Base-by-base conservation (phyloP, 2,888 invertebrate genomes). In the Paralinhomoeus sp. region DNA sequence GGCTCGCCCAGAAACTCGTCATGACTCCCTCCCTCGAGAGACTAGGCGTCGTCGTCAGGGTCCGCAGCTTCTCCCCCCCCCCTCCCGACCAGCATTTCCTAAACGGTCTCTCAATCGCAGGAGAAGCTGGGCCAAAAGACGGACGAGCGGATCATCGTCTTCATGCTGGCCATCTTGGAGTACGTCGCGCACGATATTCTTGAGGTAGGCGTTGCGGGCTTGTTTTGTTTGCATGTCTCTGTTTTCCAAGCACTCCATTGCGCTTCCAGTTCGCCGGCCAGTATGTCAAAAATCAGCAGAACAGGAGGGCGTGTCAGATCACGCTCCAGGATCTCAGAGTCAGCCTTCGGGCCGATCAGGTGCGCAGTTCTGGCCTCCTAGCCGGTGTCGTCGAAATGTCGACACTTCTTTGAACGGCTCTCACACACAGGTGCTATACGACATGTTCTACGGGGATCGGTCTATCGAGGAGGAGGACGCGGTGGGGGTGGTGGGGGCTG, bases 301-400 rank as follows among this genome's bases (percentile, higher is more conserved):
- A 27, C 12, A 5, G 27, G 27, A 5, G 82, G 44, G 84, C 84
- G 67, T 74, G 75, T 37, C 80, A 80, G 66, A 83, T 93, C 60
- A 80, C 85, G 1, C 78, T 78, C 51, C 78, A 85, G 62, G 93
- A 93, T 64, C 82, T 97, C 60, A 80, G 81, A 69, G 87, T 91
- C 44, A 89, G 91, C 42, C 84, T 93, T 80, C 84, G 82, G 64
- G 91, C 89, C 44, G 93, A 93, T 64, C 84, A 85, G 77, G 87
- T 84, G 66, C 40, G 43, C 15, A n/a, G n/a, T n/a, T n/a, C n/a
- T n/a, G n/a, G n/a, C n/a, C n/a, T n/a, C n/a, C n/a, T n/a, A n/a
- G n/a, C n/a, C n/a, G n/a, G n/a, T n/a, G n/a, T n/a, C n/a, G n/a
- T n/a, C n/a, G n/a, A n/a, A n/a, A n/a, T n/a, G n/a, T n/a, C n/a